A percentile compares a stretch with the other conserved stretches of the same genome.
Conservation (phyloP, 1,140 invertebrate genomes). For the Lineus longissimus region DNA sequence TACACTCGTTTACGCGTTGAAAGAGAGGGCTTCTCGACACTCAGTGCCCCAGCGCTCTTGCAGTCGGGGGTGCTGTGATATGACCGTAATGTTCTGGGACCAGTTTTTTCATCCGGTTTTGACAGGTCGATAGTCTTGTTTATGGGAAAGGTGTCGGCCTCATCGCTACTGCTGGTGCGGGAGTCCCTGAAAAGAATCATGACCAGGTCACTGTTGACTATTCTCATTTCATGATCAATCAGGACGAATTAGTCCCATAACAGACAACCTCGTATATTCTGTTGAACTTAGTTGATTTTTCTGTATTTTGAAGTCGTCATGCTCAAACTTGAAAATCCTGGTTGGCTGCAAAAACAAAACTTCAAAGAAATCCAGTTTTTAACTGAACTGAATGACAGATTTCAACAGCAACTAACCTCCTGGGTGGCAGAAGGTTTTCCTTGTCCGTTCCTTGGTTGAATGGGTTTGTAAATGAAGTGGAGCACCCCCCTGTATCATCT, state of each 20-base stretch:
- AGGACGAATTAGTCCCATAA: neutral
- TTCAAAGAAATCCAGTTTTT: no score
- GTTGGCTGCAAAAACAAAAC: no score
- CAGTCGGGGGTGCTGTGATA: conserved; percentile 19
- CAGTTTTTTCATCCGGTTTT: neutral
- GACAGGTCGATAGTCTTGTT: neutral
- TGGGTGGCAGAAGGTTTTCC: no score
- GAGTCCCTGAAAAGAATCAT: neutral
- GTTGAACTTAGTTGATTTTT: neutral
- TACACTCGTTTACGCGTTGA: no score
- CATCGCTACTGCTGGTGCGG: neutral
- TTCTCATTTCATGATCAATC: neutral
- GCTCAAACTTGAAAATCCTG: no score
- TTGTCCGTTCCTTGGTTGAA: no score
- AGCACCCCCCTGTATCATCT: no score
- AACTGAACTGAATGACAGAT: no score
- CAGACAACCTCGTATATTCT: neutral
- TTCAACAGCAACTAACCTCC: no score
- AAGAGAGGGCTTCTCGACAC: neutral
- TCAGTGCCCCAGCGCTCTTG: conserved; percentile 6
- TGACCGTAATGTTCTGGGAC: neutral
- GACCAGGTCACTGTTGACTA: neutral
- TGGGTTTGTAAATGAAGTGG: no score
- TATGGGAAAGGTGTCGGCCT: neutral
- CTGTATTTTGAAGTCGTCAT: no score